These are phyloP conservation scores for Sarcoramphus papa DNA, from an alignment of 2,797 vertebrate genomes.

Conservation along the genomic window DNA sequence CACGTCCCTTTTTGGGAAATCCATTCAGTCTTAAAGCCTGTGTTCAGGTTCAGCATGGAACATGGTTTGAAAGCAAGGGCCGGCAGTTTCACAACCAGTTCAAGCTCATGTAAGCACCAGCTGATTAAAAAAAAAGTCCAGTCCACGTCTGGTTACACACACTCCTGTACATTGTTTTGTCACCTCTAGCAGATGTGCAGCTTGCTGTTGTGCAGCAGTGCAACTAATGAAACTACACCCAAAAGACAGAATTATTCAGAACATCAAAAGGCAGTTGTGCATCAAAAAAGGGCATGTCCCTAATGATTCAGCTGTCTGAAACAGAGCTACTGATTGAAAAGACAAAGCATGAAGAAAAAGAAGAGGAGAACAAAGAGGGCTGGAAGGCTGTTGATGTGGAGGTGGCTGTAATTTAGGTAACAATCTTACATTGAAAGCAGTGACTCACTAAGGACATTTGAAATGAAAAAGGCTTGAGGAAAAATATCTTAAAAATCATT, in stretches of 20 bases:
- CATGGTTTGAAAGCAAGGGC: not conserved
- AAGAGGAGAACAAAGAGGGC: slow-evolving; percentile 15
- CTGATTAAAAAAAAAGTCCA: not conserved
- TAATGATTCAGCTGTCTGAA: not conserved
- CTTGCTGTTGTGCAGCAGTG: not conserved
- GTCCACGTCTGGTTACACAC: not conserved
- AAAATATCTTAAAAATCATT: not conserved
- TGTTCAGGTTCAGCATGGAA: not conserved
- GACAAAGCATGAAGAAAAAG: slow-evolving; percentile 18
- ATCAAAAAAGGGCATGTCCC: not conserved
- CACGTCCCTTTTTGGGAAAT: not conserved
- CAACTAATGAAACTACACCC: not conserved
- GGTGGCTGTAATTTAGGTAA: slow-evolving; percentile 46
- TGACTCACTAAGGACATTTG: slow-evolving; percentile 15
- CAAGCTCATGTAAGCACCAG: not conserved
- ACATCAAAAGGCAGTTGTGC: not conserved
- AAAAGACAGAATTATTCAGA: not conserved
- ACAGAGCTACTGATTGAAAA: not conserved
- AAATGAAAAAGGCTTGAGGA: not conserved
- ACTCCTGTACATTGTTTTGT: not conserved
- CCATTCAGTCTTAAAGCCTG: not conserved
- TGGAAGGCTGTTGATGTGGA: slow-evolving; percentile 23
- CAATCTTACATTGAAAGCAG: not conserved
- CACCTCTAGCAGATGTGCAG: not conserved
- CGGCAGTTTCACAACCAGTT: not conserved